phyloP scores from a whole-genome alignment of 2,797 vertebrate genomes.

The Fistularia tabacaria region DNA sequence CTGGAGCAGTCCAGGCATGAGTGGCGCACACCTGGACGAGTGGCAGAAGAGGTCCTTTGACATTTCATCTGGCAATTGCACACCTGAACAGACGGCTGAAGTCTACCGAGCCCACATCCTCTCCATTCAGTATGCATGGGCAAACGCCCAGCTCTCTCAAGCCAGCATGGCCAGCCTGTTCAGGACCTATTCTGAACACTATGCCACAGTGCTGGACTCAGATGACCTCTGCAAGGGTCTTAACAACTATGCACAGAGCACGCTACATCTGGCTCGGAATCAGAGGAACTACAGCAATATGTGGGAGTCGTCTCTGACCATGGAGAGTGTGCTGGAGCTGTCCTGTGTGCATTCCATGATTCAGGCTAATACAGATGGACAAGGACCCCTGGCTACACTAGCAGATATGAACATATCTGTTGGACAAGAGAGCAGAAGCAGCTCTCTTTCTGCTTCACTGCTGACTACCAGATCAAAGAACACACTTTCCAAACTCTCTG shows the following conservation, averaged over 20 bases:
- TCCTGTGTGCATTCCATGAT: conserved; percentile 81
- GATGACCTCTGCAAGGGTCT: conserved; percentile 82
- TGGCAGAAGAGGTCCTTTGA: conserved; percentile 93
- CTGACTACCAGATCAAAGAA: conserved; percentile 30
- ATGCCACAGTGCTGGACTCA: conserved; percentile 87
- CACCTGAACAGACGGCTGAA: conserved; percentile 88
- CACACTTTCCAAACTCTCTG: conserved; percentile 36
- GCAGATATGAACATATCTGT: conserved; percentile 67
- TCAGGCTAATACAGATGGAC: conserved; percentile 46
- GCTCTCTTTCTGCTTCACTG: conserved; percentile 30
- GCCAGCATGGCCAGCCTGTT: conserved; percentile 82
- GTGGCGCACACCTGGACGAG: conserved; percentile 82
- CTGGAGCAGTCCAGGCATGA: conserved; percentile 78
- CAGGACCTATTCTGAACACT: conserved; percentile 85
- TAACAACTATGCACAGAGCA: conserved; percentile 90
- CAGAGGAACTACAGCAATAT: conserved; percentile 87
- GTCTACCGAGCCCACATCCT: conserved; percentile 88
- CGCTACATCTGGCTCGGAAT: conserved; percentile 84
- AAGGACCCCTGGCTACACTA: conserved; percentile 61
- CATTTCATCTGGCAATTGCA: conserved; percentile 82
- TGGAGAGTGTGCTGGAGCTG: conserved; percentile 78
- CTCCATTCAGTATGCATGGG: conserved; percentile 92
- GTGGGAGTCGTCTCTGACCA: conserved; percentile 88
- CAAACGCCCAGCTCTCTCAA: conserved; percentile 85
- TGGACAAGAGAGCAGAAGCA: conserved; percentile 63